These are phyloP conservation scores for Campylorhamphus procurvoides DNA, from an alignment of 2,113 vertebrate species.

Conservation along the genomic window DNA sequence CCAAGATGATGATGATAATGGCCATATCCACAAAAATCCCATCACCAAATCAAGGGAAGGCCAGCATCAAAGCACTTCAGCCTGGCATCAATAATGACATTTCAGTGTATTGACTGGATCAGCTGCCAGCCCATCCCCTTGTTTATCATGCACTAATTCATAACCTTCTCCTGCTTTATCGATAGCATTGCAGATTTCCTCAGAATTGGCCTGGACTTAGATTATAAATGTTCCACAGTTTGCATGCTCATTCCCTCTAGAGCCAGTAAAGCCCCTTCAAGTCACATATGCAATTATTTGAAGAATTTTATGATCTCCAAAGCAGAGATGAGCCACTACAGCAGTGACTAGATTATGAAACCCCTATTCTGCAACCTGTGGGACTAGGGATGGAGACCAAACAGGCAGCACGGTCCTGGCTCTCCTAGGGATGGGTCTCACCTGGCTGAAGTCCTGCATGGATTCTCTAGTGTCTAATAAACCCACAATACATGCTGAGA, in stretches of 20 bases:
- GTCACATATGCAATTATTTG: background rate
- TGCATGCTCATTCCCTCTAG: accelerated
- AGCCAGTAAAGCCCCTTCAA: background rate
- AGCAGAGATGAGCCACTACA: background rate
- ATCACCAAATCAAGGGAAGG: background rate
- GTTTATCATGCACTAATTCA: background rate
- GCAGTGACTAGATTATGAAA: background rate
- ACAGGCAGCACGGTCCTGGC: background rate
- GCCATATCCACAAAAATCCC: background rate
- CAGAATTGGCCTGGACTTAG: background rate
- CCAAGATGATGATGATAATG: background rate
- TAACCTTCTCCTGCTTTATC: background rate
- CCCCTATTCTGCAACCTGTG: background rate
- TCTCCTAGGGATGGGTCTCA: background rate
- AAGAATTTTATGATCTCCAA: background rate
- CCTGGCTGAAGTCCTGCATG: background rate
- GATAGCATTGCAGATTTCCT: background rate
- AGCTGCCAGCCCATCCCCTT: background rate
- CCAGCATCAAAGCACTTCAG: background rate
- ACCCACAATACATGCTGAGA: background rate
- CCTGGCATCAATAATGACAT: background rate
- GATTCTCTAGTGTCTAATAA: background rate
- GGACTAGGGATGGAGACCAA: background rate
- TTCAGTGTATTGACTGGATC: background rate
- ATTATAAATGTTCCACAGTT: background rate